Base-by-base conservation (phyloP, 2,113 vertebrate genomes). In the Strigops habroptila region DNA sequence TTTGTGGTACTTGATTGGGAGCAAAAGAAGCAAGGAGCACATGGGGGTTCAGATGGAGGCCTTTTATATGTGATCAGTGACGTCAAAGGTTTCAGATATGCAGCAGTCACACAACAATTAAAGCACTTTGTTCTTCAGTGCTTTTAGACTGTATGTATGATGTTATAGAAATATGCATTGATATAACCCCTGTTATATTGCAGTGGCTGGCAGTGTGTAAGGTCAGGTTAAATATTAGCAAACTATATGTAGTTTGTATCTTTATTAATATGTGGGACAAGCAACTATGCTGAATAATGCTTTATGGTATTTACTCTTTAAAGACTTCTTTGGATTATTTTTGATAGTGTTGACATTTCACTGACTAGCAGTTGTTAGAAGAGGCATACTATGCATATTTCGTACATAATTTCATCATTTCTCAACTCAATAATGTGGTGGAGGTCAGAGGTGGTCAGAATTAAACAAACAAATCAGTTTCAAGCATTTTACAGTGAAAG, bases 151-250 rank as follows among this genome's bases (percentile, higher is more conserved):
- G 65, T 68, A 22, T 39, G n/a, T 53, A 14, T 51, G 68, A 14
- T 83, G 77, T 57, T 53, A 5, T 59, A 62, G 67, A 43, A 78
- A 35, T 63, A 13, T 1, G 4, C 4, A 1, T 64, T 19, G 12
- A 3, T 69, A 37, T 19, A 41, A 74, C 67, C 64, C 43, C 28
- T 49, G 18, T n/a, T 51, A 10, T 7, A 22, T 14, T 55, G 43
- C 51, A 27, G 71, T 46, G 71, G 35, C 53, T 83, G 55, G 46
- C 39, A 48, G 46, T 41, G 51, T 65, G 74, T 83, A 31, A 71
- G 43, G 68, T 83, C 80, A 62, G 76, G 82, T 86, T 93, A 91
- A 91, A 88, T 71, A 88, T 71, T 95, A 86, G 55, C 65, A 67
- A 70, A 33, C 48, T 76, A 0, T 59, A 33, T 33, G 28, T 71